A percentile compares a stretch with the other conserved stretches of the same genome.
Evolutionary conservation across 2,113 vertebrate genomes (phyloP).

Genomic region (Toxotes chatareus): DNA sequence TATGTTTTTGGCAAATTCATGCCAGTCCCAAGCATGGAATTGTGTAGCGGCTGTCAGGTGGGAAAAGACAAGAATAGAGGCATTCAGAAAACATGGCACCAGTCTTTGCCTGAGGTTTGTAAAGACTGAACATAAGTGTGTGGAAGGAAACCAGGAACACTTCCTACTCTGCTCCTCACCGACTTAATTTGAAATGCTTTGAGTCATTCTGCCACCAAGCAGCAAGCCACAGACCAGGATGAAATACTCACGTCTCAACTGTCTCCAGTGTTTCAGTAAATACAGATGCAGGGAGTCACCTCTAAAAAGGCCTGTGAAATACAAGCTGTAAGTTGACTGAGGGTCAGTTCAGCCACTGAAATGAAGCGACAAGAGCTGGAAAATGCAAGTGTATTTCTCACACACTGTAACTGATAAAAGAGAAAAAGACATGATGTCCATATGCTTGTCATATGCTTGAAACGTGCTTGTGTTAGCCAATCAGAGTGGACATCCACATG

Average conservation of each 20-base stretch:
- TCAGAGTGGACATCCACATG: not conserved
- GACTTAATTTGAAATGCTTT: slow-evolving; percentile 21
- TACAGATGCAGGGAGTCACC: not conserved
- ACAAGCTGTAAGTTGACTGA: not conserved
- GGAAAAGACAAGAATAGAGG: slow-evolving; percentile 33
- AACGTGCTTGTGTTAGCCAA: not conserved
- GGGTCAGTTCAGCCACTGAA: not conserved
- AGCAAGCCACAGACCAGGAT: slow-evolving; percentile 5
- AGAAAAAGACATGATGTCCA: not conserved
- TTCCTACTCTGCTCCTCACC: slow-evolving; percentile 13
- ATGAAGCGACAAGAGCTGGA: not conserved
- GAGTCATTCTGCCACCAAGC: slow-evolving; percentile 1
- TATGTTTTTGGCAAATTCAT: not conserved
- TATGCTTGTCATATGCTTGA: not conserved
- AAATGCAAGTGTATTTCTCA: not conserved
- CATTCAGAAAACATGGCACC: slow-evolving; percentile 52
- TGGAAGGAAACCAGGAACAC: slow-evolving; percentile 41
- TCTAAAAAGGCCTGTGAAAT: not conserved
- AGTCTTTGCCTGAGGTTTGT: slow-evolving; percentile 36
- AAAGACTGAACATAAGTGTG: slow-evolving; percentile 19
- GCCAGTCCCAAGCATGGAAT: slow-evolving; percentile 38
- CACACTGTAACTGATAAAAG: not conserved
- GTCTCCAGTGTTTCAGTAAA: not conserved
- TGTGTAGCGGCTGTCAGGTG: slow-evolving; percentile 35
- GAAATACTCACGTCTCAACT: not conserved